Percentiles rank a stretch among this genome's conserved stretches.
Evolutionary conservation across 2,888 invertebrate species (phyloP).

Genomic region (Cantharis lateralis): DNA sequence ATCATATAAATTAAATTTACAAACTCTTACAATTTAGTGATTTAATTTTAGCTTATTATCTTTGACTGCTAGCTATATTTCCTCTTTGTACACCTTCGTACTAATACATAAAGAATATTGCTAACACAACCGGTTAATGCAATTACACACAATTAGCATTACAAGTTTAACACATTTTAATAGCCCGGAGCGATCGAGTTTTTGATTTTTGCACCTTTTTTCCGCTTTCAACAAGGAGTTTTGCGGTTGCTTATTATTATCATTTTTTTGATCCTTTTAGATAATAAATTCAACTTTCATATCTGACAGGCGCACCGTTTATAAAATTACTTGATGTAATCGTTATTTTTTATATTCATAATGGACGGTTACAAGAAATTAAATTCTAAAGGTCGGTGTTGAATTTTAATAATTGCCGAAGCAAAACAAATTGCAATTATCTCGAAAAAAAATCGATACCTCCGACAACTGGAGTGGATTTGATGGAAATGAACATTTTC

Average conservation of each 20-base stretch:
- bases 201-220: background rate
- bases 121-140: constrained; percentile 23
- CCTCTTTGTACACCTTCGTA: constrained; percentile 19
- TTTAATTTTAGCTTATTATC: constrained; percentile 26
- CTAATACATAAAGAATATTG: constrained; percentile 27
- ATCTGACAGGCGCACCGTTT: background rate
- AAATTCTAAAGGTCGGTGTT: background rate
- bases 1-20: constrained; percentile 10
- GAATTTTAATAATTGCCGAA: background rate
- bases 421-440: background rate
- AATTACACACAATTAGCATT: constrained; percentile 30
- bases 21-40: constrained; percentile 17
- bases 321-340: background rate
- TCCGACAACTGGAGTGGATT: background rate
- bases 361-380: background rate
- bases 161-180: constrained; percentile 16
- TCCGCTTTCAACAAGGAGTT: background rate
- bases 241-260: background rate
- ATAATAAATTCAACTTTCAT: background rate
- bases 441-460: background rate
- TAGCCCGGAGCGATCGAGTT: constrained; percentile 1
- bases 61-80: constrained; percentile 17
- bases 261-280: background rate
- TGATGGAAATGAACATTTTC: background rate
- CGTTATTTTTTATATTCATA: background rate